These are phyloP conservation scores for Adela reaumurella DNA, from an alignment of 2,888 invertebrate genomes.

Conservation along the genomic window DNA sequence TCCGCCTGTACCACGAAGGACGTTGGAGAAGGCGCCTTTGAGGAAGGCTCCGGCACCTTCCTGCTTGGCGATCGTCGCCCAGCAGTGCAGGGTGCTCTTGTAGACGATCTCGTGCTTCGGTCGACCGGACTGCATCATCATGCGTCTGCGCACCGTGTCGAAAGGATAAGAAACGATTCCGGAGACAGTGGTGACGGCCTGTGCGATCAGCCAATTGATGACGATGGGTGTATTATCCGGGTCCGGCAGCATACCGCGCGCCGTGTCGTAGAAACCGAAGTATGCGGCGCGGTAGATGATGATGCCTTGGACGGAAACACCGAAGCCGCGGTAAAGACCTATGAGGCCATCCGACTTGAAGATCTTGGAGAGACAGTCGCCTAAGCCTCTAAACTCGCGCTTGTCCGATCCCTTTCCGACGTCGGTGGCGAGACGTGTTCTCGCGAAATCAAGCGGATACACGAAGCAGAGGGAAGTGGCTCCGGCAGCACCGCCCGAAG, in stretches of 20 bases:
- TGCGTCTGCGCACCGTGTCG: constrained; percentile 90
- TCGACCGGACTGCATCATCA: constrained; percentile 98
- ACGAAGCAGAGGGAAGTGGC: constrained; percentile 91
- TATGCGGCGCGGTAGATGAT: constrained; percentile 93
- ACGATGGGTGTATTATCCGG: constrained; percentile 85
- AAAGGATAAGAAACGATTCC: constrained; percentile 94
- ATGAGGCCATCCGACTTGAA: constrained; percentile 75
- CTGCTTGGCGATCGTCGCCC: constrained; percentile 70
- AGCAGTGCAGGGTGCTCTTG: constrained; percentile 89
- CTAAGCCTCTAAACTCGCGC: constrained; percentile 74
- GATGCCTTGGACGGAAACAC: constrained; percentile 94
- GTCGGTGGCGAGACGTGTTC: constrained; percentile 83
- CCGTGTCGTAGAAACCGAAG: constrained; percentile 93
- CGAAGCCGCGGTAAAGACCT: constrained; percentile 35
- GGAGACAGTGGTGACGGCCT: constrained; percentile 68
- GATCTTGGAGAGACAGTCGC: constrained; percentile 80
- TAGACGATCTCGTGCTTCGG: constrained; percentile 73
- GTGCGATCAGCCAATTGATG: constrained; percentile 88
- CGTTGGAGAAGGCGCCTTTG: constrained; percentile 93
- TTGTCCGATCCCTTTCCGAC: constrained; percentile 74
- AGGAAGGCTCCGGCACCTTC: constrained; percentile 88
- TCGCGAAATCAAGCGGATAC: constrained; percentile 88
- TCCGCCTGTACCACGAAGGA: constrained; percentile 80
- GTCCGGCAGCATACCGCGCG: constrained; percentile 84
- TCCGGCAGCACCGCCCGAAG: constrained; percentile 90